Evolutionary conservation across 2,797 vertebrate species (phyloP), one percentile per base, ranked within the genome.

Genomic region (Rhynchotus rufescens): DNA sequence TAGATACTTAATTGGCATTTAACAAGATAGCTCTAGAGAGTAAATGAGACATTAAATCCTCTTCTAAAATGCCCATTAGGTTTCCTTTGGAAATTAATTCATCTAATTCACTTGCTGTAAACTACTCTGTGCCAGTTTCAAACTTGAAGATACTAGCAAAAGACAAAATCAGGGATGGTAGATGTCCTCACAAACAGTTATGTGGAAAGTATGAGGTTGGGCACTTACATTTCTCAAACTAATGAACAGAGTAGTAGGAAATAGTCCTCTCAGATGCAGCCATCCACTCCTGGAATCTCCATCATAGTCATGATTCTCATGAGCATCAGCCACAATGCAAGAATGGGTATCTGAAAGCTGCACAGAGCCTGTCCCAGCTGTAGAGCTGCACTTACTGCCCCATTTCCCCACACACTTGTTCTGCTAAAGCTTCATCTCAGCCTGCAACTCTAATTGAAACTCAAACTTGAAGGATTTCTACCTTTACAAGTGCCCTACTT

Each of bases 41-140:
- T 94, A 98, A 98, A 98, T 98, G 98, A 98, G 97, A 98, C 98
- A 98, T 98, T 98, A 98, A 97, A 98, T 98, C 96, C 96, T 97
- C 95, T 97, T 96, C 94, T 98, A 97, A 97, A 97, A 97, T 96
- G 88, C 96, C 96, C 96, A 98, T 98, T 98, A 98, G 93, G 90
- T 98, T 98, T 96, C 79, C 96, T 96, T 97, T 96, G 95, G 96
- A 97, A 98, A 98, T 98, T 98, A 98, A 98, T 97, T 98, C 97
- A 96, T 97, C 96, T 97, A 95, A 97, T 97, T 97, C 96, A 74
- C 94, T 97, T 95, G 96, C 91, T 95, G 97, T 96, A 97, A 98
- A 97, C 96, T 92, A 83, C 95, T 89, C 94, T 84, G 88, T 86
- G 75, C 89, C 90, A 94, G 90, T 90, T 96, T 60, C 90, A 91